phyloP scores from a whole-genome alignment of 2,113 vertebrate genomes.

The Pseudolaguvia tuberculata region DNA sequence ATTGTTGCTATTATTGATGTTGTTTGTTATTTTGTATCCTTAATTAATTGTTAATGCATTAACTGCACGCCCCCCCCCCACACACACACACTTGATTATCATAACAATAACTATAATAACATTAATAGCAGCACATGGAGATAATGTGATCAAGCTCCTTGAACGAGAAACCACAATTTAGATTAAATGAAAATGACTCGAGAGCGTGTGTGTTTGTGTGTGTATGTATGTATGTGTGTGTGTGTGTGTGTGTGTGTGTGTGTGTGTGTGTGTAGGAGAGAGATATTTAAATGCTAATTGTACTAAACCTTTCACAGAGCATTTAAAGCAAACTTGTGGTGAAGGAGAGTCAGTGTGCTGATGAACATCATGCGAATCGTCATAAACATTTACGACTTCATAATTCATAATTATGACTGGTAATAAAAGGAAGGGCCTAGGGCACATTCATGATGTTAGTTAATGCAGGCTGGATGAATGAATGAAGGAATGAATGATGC shows the following conservation, averaged over 20 bases:
- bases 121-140: neutral
- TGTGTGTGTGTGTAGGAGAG: conserved; percentile 6
- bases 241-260: conserved; percentile 13
- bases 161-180: neutral
- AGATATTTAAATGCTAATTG: neutral
- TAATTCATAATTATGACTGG: neutral
- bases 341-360: neutral
- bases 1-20: neutral
- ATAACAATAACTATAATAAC: neutral
- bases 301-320: neutral
- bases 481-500: neutral
- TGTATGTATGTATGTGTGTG: neutral
- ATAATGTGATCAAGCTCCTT: neutral
- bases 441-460: neutral
- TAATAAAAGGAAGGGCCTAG: neutral
- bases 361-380: neutral
- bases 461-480: neutral
- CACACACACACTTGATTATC: neutral
- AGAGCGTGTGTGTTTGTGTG: no score
- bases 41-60: neutral
- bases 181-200: neutral
- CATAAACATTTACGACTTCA: neutral
- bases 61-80: neutral
- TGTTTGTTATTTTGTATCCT: neutral
- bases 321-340: neutral